Evolutionary conservation across 2,797 vertebrate species (phyloP).

Genomic region (Phyllotis vaccarum): DNA sequence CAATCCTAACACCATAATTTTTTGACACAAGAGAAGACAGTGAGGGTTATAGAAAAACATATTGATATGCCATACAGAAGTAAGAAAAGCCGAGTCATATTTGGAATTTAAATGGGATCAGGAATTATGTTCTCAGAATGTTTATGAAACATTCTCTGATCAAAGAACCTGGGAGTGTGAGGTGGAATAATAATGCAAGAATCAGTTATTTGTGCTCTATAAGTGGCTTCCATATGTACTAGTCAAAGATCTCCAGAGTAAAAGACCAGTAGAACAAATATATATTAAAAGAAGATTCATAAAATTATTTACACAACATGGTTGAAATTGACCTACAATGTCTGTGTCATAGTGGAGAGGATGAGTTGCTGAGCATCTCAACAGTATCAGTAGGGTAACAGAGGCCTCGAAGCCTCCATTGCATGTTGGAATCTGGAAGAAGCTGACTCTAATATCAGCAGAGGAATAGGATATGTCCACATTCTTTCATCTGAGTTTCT

Average conservation of each 20-base stretch:
- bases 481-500: neutral
- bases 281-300: neutral
- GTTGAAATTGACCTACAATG: neutral
- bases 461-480: neutral
- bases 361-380: neutral
- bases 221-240: neutral
- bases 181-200: neutral
- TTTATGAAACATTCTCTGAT: neutral
- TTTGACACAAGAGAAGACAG: neutral
- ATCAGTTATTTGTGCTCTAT: neutral
- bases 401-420: neutral
- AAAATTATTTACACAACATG: neutral
- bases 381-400: neutral
- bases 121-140: neutral
- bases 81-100: neutral
- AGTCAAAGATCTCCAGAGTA: neutral
- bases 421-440: neutral
- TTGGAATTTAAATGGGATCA: neutral
- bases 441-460: neutral
- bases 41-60: neutral
- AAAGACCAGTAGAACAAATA: neutral
- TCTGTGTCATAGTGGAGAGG: neutral
- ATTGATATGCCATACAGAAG: neutral
- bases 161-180: neutral
- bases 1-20: neutral